Base-by-base conservation (phyloP, 64 coral and sea anemone species). In the Platygyra sinensis region DNA sequence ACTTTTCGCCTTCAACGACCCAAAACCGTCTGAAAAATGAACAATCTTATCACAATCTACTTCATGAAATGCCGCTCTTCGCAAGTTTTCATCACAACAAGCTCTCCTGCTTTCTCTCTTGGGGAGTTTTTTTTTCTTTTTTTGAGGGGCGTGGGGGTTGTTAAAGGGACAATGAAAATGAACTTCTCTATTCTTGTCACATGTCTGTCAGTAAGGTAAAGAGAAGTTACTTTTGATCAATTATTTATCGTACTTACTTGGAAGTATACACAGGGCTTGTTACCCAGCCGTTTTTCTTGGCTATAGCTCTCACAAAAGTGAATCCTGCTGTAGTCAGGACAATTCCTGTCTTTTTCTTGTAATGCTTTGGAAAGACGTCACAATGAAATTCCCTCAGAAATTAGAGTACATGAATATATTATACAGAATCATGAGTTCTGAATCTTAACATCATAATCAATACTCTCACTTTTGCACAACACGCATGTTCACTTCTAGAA, bases 211-310 rank as follows among this genome's bases (percentile, higher is more conserved):
- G 13, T n/a, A 24, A 75, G 3, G 18, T 52, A 42, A 55, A 13
- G 28, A 69, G 13, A 85, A 39, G n/a, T 65, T 14, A 42, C 39
- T 12, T 16, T 30, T 54, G 62, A n/a, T 28, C 64, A 24, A 10
- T 2, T 62, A 52, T 9, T 19, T 12, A 10, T 67, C 20, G 55
- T 52, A 83, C 88, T 39, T 76, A 94, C 95, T 89, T 96, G 13
- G 95, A 96, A 52, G 88, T 96, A 59, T 90, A 96, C 12, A 94
- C 57, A 15, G 69, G 57, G 79, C 95, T 96, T 7, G n/a, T 60
- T 18, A 94, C 90, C 91, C 95, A 96, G 60, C 91, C 91, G 11
- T 76, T 32, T 71, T 96, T 96, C 46, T 79, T 73, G 38, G 88
- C 78, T 67, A 96, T 32, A 46, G 91, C 91, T 80, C 95, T 83